Percentiles rank a stretch among this genome's conserved stretches.
Conservation (phyloP, 2,797 vertebrate genomes). For the Acestrorhynchus altus region DNA sequence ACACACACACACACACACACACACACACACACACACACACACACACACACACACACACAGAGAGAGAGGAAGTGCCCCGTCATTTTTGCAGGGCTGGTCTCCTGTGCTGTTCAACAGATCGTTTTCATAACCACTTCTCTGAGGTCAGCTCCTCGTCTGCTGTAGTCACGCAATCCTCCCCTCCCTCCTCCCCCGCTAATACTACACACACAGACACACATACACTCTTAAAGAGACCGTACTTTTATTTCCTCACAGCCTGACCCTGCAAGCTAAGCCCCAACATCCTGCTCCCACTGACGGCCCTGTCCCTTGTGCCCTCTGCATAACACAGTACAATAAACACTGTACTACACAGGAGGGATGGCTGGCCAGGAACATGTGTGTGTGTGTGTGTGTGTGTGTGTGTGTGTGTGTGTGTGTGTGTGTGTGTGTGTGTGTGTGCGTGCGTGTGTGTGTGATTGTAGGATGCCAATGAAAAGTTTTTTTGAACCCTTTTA, state of each 20-base stretch:
- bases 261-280: conserved; percentile 64
- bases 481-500: too few relatives aligned
- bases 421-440: too few relatives aligned
- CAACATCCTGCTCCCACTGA: conserved; percentile 26
- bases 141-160: conserved; percentile 89
- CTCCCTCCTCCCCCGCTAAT: conserved; percentile 68
- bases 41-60: not conserved
- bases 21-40: too few relatives aligned
- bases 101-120: conserved; percentile 82
- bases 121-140: conserved; percentile 92
- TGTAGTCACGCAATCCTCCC: conserved; percentile 87
- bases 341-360: not conserved
- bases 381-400: too few relatives aligned
- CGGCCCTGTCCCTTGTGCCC: not conserved
- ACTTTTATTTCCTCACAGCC: conserved; percentile 65
- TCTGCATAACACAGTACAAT: not conserved
- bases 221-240: conserved; percentile 67
- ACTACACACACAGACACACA: conserved; percentile 56
- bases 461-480: too few relatives aligned
- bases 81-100: conserved; percentile 80
- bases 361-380: not conserved
- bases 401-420: too few relatives aligned
- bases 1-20: not conserved
- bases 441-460: too few relatives aligned
- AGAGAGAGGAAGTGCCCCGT: conserved; percentile 65